A percentile compares a stretch with the other conserved stretches of the same genome.
Evolutionary conservation across 2,797 vertebrate genomes (phyloP).

Genomic region (Coregonus sp.): DNA sequence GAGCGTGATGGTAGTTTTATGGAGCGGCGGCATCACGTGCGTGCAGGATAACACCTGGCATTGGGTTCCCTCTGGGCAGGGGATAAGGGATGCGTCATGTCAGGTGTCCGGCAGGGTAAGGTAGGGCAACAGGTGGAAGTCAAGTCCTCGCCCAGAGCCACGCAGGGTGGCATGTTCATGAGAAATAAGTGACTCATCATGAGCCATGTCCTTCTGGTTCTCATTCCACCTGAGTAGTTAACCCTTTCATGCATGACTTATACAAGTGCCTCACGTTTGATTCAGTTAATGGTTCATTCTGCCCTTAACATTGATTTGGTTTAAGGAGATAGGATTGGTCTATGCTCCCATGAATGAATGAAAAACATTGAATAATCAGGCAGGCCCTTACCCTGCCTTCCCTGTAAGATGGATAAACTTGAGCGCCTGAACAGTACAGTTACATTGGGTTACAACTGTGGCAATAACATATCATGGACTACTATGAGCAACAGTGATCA

Average conservation of each 20-base stretch:
- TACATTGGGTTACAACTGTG: too few species aligned
- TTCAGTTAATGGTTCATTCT: constrained; percentile 46
- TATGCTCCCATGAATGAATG: constrained; percentile 3
- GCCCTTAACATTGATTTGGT: constrained; percentile 34
- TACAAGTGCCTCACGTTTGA: constrained; percentile 40
- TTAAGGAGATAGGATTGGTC: constrained; percentile 27
- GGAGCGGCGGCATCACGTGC: neutral
- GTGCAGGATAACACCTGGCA: constrained; percentile 56
- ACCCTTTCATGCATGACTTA: constrained; percentile 45
- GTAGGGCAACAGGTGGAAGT: constrained; percentile 56
- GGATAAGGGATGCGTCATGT: neutral
- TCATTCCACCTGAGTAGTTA: constrained; percentile 47
- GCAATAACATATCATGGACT: too few species aligned
- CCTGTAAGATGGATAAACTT: neutral
- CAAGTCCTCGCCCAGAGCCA: constrained; percentile 20
- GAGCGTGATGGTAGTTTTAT: constrained; percentile 21
- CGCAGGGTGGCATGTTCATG: constrained; percentile 33
- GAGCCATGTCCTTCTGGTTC: constrained; percentile 47
- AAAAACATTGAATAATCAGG: constrained; percentile 11
- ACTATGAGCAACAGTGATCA: neutral
- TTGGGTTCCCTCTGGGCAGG: constrained; percentile 1
- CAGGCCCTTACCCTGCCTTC: neutral
- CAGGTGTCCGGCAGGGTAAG: neutral
- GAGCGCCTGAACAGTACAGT: neutral
- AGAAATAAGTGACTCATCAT: constrained; percentile 43